These are phyloP conservation scores for Magallana ariakensis DNA, from an alignment of 1,140 invertebrate genomes.

Conservation along the genomic window DNA sequence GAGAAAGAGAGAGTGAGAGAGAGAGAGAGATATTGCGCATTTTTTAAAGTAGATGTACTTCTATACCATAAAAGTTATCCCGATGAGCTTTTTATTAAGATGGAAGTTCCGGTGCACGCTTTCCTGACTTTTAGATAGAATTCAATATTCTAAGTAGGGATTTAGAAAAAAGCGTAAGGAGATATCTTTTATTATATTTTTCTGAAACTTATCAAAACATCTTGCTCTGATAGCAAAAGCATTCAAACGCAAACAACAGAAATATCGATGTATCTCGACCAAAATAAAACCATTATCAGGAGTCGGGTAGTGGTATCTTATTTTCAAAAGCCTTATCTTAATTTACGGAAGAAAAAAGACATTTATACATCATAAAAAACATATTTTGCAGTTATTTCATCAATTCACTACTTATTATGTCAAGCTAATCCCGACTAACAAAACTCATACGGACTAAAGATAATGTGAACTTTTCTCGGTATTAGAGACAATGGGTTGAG, in stretches of 20 bases:
- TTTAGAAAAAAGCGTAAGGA: neutral
- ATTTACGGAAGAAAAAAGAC: neutral
- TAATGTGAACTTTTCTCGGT: neutral
- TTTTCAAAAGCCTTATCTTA: neutral
- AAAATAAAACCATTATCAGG: neutral
- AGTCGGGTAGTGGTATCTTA: neutral
- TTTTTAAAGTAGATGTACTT: too few species aligned
- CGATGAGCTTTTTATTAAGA: too few species aligned
- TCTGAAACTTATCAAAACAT: neutral
- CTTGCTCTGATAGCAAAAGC: neutral
- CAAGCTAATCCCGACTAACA: slow-evolving; percentile 4
- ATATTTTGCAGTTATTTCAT: slow-evolving; percentile 1
- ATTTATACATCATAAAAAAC: neutral
- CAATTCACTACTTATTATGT: neutral
- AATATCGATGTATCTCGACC: neutral
- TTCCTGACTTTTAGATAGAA: neutral
- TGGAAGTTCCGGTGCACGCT: too few species aligned
- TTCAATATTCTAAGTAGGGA: neutral
- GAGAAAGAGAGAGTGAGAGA: too few species aligned
- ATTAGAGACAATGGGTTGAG: neutral
- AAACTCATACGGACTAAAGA: neutral
- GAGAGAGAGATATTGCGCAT: too few species aligned
- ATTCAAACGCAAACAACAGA: neutral
- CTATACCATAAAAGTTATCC: too few species aligned
- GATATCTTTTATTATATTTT: neutral